phyloP scores from a whole-genome alignment of 2,888 invertebrate species.

The Calameuta pallipes region DNA sequence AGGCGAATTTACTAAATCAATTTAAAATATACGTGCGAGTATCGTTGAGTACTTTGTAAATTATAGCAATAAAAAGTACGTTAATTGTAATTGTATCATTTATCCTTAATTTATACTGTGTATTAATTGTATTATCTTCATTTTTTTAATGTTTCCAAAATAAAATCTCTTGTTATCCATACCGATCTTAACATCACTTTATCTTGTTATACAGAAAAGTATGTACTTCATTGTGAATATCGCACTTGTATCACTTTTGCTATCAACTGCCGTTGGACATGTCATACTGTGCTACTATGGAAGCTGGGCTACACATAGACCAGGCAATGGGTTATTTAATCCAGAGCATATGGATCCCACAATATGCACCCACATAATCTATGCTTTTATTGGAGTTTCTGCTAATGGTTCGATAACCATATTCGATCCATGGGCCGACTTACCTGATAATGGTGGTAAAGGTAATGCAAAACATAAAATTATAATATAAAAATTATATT shows the following conservation, averaged over 20 bases:
- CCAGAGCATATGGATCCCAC: conserved; percentile 74
- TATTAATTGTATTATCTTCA: background rate
- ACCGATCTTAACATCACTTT: background rate
- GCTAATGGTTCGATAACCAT: conserved; percentile 68
- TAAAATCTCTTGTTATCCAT: background rate
- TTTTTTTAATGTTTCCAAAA: background rate
- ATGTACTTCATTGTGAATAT: background rate
- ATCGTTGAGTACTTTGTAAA: no score
- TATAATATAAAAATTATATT: no score
- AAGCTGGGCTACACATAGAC: conserved; percentile 78
- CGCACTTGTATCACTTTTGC: background rate
- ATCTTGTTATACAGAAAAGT: background rate
- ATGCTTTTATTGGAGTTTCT: conserved; percentile 74
- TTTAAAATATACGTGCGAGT: no score
- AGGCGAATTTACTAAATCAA: no score
- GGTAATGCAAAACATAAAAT: background rate
- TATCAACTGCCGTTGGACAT: background rate
- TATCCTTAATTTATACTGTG: no score
- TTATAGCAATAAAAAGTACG: background rate
- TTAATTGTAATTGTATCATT: background rate
- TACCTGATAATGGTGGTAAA: conserved; percentile 67
- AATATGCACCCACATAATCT: conserved; percentile 79
- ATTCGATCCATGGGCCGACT: conserved; percentile 72
- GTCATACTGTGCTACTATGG: conserved; percentile 78
- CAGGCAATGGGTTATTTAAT: conserved; percentile 73